These are phyloP conservation scores for Channallabes apus DNA, from an alignment of 2,797 vertebrate genomes.

Conservation along the genomic window DNA sequence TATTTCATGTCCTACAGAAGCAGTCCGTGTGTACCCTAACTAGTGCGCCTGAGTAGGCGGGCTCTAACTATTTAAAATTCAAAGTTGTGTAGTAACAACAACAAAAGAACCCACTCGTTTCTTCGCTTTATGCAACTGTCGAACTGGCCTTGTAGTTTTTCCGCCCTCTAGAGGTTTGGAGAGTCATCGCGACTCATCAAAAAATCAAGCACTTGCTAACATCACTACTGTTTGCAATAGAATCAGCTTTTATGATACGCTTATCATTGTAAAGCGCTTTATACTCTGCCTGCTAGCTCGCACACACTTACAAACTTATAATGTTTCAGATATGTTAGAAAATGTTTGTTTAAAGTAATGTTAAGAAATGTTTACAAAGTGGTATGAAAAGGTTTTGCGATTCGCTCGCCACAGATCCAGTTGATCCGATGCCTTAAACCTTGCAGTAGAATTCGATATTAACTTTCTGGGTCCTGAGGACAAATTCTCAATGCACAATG, in stretches of 20 bases:
- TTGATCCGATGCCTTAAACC: no score
- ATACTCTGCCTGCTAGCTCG: no score
- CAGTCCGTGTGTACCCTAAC: not conserved
- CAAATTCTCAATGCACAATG: no score
- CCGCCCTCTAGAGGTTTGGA: not conserved
- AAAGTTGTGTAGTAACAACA: constrained; percentile 3
- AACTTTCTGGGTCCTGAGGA: no score
- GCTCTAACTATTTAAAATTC: not conserved
- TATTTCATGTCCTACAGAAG: not conserved
- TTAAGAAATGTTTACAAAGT: not conserved
- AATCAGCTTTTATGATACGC: no score
- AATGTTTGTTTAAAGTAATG: not conserved
- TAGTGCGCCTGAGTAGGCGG: not conserved
- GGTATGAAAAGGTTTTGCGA: no score
- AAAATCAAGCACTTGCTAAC: not conserved
- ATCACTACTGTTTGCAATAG: not conserved
- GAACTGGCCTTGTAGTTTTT: not conserved
- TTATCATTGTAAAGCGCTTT: not conserved
- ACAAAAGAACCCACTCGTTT: not conserved
- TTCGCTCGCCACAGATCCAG: no score
- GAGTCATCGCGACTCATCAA: not conserved
- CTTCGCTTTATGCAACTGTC: not conserved
- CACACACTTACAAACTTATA: not conserved
- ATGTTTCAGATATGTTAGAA: not conserved
- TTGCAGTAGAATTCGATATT: no score